phyloP scores from a whole-genome alignment of 37 sponge, comb jelly and placozoan species.

The Oopsacas minuta region DNA sequence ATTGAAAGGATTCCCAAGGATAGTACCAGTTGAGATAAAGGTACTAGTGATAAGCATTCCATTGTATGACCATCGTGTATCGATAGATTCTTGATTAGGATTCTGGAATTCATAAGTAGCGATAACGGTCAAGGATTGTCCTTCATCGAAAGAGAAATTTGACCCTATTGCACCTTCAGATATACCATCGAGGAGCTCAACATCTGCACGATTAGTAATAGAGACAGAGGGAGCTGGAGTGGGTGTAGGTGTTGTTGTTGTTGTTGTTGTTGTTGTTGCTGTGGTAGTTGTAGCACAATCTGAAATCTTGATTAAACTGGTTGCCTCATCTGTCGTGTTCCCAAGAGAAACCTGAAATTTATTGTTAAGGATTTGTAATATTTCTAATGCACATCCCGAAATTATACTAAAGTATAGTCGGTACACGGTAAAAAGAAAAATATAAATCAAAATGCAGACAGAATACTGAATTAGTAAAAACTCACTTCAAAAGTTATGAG shows the following conservation, averaged over 20 bases:
- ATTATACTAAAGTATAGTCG: too few species aligned
- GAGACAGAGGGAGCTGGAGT: not conserved
- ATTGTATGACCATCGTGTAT: not conserved
- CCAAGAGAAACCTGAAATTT: not conserved
- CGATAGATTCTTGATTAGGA: not conserved
- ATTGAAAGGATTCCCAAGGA: too few species aligned
- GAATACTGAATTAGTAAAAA: not conserved
- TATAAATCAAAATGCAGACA: too few species aligned
- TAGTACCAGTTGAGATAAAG: too few species aligned
- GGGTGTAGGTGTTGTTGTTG: not conserved
- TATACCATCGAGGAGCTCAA: not conserved
- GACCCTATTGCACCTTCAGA: not conserved
- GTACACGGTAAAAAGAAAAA: too few species aligned
- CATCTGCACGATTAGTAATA: not conserved
- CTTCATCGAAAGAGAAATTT: not conserved
- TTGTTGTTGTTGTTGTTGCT: not conserved
- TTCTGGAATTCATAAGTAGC: constrained; percentile 12
- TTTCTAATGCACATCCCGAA: too few species aligned
- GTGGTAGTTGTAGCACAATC: not conserved
- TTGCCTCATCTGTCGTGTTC: not conserved
- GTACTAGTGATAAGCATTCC: not conserved
- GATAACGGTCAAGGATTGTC: not conserved
- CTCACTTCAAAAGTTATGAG: not conserved
- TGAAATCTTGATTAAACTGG: not conserved
- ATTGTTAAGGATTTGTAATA: too few species aligned